Evolutionary conservation across 2,888 invertebrate genomes (phyloP), one percentile per base, ranked within the genome.

Genomic region (Dicyrtoma fusca): DNA sequence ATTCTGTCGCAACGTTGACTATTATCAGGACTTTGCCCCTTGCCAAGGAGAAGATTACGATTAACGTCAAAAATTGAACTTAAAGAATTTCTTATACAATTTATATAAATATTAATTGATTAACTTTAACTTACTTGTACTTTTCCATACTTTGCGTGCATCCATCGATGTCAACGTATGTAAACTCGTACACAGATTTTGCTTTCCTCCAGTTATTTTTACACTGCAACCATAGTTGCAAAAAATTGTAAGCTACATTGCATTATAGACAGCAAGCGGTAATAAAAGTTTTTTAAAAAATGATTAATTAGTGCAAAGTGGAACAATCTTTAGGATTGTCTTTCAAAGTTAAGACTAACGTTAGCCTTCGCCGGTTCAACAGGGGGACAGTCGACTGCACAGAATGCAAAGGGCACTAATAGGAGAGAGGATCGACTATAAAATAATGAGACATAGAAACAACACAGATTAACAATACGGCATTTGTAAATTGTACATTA

Each of bases 1-100:
- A 76, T 69, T 92, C 87, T 1, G 91, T 91, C 0, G 94, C 94
- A 10, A 94, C 93, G 82, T 94, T 95, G 0, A 94, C 92, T 69
- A 95, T 88, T 14, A 95, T 82, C 0, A 90, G 85, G 1, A 92
- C 91, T 77, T 90, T 85, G 19, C 91, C 94, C 73, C 79, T 79
- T 49, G n/a, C n/a, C n/a, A n/a, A n/a, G n/a, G 17, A 59, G 21
- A 49, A 23, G 6, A 25, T 11, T 62, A 14, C 53, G 34, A 42
- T 13, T 19, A 63, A 26, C 19, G 21, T 53, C 23, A 44, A 17
- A 13, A 65, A 5, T 34, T 62, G n/a, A 17, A 21, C 21, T 19
- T 13, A 21, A 25, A 53, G 47, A 23, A 26, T 21, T n/a, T 47
- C 21, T 44, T 19, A 65, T 17, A 19, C 13, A 14, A 44, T 17